Evolutionary conservation across 2,888 invertebrate species (phyloP), one percentile per base, ranked within the genome.

Genomic region (Itoplectis maculator): DNA sequence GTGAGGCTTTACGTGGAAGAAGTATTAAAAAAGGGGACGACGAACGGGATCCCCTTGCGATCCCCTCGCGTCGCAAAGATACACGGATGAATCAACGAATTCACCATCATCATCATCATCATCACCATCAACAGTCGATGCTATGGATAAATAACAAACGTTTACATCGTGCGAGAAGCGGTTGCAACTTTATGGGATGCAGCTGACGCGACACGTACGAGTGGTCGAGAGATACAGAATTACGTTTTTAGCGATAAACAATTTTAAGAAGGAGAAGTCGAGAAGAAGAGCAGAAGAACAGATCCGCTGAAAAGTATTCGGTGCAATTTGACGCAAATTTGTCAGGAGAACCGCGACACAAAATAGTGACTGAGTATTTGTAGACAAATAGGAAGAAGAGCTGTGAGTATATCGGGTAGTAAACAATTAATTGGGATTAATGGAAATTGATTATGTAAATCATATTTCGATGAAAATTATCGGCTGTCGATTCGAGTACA

Each of bases 111-210:
- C 29, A 56, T 56, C 29, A 59, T 69, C 54, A 69, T 29, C n/a
- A 70, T 45, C 23, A 70, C 29, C 56, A 59, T 35, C 37, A 37
- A 59, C 59, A 59, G 8, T 37, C 20, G 59, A 59, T 49, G 45
- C 65, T 65, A 70, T 49, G 74, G 20, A 72, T 51, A 69, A 73
- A 45, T 29, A 45, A 42, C 47, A 51, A 75, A 75, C 73, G 59
- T 47, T 70, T 75, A 79, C 59, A 75, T 75, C 82, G 82, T 82
- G 82, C 82, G 82, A 82, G 66, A 82, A 82, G 82, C 82, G 75
- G 82, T 75, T 79, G 82, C 82, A 79, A 66, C 82, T 79, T 79
- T 75, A 79, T 70, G 72, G 79, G 82, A 82, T 75, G 82, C 77
- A 51, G 69, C 49, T 61, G 23, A 63, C 70, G 63, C 79, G 82